Percentiles rank a stretch among this genome's conserved stretches.
These are phyloP conservation scores for Arenaria interpres DNA, from an alignment of 2,113 vertebrate species.

Conservation along the genomic window DNA sequence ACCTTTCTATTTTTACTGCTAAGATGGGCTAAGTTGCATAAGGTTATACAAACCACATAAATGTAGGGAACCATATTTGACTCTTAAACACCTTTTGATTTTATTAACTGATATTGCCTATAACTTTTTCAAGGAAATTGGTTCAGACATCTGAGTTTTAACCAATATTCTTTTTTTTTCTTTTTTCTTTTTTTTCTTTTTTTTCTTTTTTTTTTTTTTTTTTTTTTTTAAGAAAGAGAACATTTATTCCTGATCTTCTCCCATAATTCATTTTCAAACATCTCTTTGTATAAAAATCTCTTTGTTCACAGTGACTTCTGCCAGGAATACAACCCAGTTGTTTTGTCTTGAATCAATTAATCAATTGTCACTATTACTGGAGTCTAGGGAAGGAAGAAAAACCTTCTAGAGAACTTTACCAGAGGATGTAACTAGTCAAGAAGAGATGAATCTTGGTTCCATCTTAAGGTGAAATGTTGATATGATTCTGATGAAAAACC, in stretches of 20 bases:
- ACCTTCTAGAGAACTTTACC: not conserved
- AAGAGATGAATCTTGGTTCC: not conserved
- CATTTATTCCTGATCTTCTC: not conserved
- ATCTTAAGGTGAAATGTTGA: not conserved
- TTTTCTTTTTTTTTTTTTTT: not conserved
- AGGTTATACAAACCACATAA: not conserved
- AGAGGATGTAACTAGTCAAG: not conserved
- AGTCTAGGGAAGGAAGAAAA: not conserved
- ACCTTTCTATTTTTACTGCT: not conserved
- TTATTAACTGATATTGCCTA: not conserved
- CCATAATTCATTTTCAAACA: not conserved
- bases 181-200: not conserved
- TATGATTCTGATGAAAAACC: not conserved
- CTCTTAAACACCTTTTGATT: constrained; percentile 23
- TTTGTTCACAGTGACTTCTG: not conserved
- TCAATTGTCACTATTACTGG: not conserved
- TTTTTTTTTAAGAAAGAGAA: not conserved
- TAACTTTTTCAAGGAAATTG: not conserved
- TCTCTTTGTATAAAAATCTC: not conserved
- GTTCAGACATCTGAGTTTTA: not conserved
- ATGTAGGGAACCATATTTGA: not conserved
- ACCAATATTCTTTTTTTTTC: not conserved
- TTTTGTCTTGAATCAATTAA: constrained; percentile 21
- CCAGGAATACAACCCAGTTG: not conserved
- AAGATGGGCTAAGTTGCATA: not conserved